A percentile compares a stretch with the other conserved stretches of the same genome.
Conservation (phyloP, 92 coral and sea anemone genomes). For the Phymanthus crucifer region DNA sequence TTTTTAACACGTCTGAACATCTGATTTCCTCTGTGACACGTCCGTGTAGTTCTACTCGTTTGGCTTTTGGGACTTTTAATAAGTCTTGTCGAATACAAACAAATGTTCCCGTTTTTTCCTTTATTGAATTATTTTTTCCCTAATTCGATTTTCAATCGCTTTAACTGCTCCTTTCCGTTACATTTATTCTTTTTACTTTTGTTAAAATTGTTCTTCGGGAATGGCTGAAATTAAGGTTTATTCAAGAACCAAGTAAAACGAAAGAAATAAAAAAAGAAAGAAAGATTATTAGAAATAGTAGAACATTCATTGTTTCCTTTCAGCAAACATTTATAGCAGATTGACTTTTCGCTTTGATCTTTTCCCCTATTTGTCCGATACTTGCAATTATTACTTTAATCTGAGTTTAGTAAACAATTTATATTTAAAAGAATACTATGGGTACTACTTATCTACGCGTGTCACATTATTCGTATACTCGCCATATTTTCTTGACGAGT, state of each 20-base stretch:
- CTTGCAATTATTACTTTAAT: slow-evolving; percentile 6
- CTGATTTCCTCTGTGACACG: slow-evolving; percentile 4
- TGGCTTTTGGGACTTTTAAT: neutral
- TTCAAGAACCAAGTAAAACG: neutral
- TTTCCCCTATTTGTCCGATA: neutral
- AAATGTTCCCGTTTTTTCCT: neutral
- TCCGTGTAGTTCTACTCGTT: neutral
- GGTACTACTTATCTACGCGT: neutral
- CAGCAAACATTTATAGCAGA: neutral
- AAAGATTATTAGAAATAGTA: neutral
- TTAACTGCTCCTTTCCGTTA: neutral
- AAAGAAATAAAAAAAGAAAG: neutral
- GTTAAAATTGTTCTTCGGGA: neutral
- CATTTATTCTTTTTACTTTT: neutral
- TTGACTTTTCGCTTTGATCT: neutral
- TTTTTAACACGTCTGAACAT: slow-evolving; percentile 19
- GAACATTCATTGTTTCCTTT: neutral
- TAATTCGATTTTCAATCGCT: neutral
- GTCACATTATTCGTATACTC: neutral
- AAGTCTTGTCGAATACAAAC: neutral
- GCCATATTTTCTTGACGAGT: neutral
- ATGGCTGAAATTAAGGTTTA: neutral
- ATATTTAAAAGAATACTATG: neutral
- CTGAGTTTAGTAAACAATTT: neutral
- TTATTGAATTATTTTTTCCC: neutral